Evolutionary conservation across 1,140 invertebrate species (phyloP), one percentile per base, ranked within the genome.

Genomic region (Plutomurus gul): DNA sequence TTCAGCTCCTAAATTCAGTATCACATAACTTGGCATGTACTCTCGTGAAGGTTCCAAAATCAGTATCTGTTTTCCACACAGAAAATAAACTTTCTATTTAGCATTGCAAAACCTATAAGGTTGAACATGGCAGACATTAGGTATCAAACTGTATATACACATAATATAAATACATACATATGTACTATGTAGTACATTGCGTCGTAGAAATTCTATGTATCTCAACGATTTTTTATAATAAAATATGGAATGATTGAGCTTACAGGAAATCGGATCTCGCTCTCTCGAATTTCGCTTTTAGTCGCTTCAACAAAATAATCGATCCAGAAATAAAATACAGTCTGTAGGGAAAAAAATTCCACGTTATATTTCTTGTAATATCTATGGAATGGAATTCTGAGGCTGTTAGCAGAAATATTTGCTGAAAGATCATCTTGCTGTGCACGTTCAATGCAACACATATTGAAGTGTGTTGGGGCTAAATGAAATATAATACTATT

Each of bases 301-400:
- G 93, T 96, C 3, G 96, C 96, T 88, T 98, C 97, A 5, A 95
- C 90, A 86, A 99, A 99, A 88, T 97, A 99, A 84, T 99, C 98
- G 90, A 98, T 96, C 97, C 97, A 99, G 87, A 99, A 99, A 83
- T 92, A 90, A 87, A 98, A 98, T 1, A 97, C 89, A 87, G 95
- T n/a, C n/a, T n/a, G n/a, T n/a, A n/a, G n/a, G n/a, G n/a, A n/a
- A n/a, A n/a, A n/a, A n/a, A n/a, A n/a, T n/a, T n/a, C n/a, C n/a
- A n/a, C n/a, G n/a, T n/a, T n/a, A n/a, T n/a, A n/a, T n/a, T n/a
- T n/a, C n/a, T n/a, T n/a, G n/a, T n/a, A n/a, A n/a, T n/a, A n/a
- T n/a, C n/a, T n/a, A n/a, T n/a, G n/a, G n/a, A n/a, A n/a, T n/a
- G n/a, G n/a, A n/a, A n/a, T n/a, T n/a, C n/a, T n/a, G n/a, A n/a